These are phyloP conservation scores for Sebastes hubbsi DNA, from an alignment of 2,797 vertebrate genomes.

Conservation along the genomic window DNA sequence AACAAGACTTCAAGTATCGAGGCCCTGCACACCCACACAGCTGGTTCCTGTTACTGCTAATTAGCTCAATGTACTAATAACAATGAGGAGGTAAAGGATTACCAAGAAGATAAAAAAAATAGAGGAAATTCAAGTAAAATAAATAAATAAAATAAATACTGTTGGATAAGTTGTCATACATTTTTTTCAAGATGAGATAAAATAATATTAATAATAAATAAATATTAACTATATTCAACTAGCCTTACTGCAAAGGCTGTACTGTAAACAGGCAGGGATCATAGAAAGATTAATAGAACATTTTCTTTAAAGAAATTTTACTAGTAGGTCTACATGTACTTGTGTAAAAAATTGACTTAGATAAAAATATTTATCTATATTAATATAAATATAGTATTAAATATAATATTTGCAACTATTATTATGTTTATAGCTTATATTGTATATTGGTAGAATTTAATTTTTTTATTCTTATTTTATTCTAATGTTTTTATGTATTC, in stretches of 20 bases:
- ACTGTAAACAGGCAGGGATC: neutral
- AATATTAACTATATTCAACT: neutral
- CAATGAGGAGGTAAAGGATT: neutral
- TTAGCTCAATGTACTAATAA: no score
- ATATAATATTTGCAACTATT: no score
- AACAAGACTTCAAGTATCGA: neutral
- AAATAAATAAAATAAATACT: neutral
- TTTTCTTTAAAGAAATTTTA: neutral
- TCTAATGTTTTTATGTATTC: no score
- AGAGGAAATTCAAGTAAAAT: neutral
- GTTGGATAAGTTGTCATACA: neutral
- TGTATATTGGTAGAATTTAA: no score
- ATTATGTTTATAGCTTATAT: no score
- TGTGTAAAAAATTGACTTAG: neutral
- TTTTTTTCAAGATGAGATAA: neutral
- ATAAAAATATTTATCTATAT: neutral
- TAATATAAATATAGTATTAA: no score
- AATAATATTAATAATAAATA: no score
- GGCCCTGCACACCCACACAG: neutral
- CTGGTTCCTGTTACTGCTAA: neutral
- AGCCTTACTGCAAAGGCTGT: neutral
- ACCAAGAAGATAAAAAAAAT: neutral
- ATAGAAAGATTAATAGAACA: neutral
- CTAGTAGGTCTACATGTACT: no score
- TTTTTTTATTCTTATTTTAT: no score